phyloP scores from a whole-genome alignment of 2,888 invertebrate species.

The Cataglyphis altisquamis region DNA sequence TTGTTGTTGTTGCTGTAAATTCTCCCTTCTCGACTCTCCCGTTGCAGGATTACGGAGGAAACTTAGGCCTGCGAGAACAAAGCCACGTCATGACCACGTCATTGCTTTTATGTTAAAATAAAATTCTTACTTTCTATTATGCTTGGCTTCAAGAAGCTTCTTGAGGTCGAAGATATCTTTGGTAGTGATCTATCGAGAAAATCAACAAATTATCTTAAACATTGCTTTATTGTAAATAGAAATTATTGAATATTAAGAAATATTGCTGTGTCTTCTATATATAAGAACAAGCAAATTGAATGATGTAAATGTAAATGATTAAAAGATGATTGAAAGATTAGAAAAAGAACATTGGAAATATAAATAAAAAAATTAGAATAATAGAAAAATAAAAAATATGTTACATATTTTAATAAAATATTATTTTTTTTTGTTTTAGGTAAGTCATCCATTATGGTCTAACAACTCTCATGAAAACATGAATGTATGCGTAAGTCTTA shows the following conservation, averaged over 20 bases:
- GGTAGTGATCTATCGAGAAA: constrained; percentile 14
- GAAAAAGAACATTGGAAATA: neutral
- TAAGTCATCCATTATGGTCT: constrained; percentile 67
- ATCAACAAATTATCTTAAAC: constrained; percentile 22
- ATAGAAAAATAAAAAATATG: neutral
- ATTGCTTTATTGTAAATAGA: constrained; percentile 1
- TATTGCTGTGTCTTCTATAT: neutral
- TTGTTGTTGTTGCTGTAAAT: constrained; percentile 11
- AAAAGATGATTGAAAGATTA: neutral
- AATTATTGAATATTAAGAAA: constrained; percentile 7
- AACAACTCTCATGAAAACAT: neutral
- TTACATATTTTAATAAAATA: constrained; percentile 40
- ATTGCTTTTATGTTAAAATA: constrained; percentile 52
- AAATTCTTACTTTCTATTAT: constrained; percentile 46
- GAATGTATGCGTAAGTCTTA: constrained; percentile 57
- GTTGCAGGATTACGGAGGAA: constrained; percentile 61
- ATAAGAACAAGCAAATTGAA: neutral
- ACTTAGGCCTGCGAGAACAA: constrained; percentile 61
- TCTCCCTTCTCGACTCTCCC: constrained; percentile 8
- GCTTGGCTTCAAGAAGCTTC: constrained; percentile 13
- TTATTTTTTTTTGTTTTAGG: constrained; percentile 75
- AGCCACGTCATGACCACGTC: constrained; percentile 54
- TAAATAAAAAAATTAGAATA: neutral
- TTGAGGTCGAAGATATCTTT: neutral
- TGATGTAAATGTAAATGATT: neutral